Percentiles rank a stretch among this genome's conserved stretches.
phyloP scores from a whole-genome alignment of 2,888 invertebrate genomes.

The Andrena bicolor region DNA sequence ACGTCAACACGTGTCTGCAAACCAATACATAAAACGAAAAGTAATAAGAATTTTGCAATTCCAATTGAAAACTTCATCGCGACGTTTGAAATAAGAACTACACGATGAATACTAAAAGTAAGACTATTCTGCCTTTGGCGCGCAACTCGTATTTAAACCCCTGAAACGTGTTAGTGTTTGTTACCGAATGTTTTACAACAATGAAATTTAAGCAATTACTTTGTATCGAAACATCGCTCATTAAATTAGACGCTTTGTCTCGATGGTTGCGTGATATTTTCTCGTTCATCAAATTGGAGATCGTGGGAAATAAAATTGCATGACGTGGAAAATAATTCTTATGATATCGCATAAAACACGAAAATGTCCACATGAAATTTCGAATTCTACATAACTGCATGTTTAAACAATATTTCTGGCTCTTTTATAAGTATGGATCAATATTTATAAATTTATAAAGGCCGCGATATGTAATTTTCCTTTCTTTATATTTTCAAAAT shows the following conservation, averaged over 20 bases:
- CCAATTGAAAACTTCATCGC: conserved; percentile 9
- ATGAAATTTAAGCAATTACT: conserved; percentile 16
- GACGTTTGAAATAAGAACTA: neutral
- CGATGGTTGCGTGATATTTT: conserved; percentile 31
- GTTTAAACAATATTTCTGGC: neutral
- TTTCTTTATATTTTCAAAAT: neutral
- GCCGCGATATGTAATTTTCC: too few relatives aligned
- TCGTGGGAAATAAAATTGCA: conserved; percentile 6
- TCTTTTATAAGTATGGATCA: too few relatives aligned
- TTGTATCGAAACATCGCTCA: neutral
- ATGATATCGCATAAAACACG: neutral
- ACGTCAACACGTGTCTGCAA: conserved; percentile 1
- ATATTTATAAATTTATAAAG: too few relatives aligned
- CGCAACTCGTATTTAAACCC: conserved; percentile 35
- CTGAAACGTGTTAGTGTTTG: neutral
- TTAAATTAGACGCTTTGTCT: neutral
- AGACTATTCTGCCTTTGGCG: neutral
- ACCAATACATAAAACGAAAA: conserved; percentile 3
- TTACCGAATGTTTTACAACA: neutral
- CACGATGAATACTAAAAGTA: neutral
- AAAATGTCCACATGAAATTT: neutral
- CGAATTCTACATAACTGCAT: too few relatives aligned
- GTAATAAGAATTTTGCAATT: neutral
- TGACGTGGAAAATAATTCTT: neutral
- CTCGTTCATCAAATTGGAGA: conserved; percentile 11